Evolutionary conservation across 1,140 invertebrate genomes (phyloP), one percentile per base, ranked within the genome.

Genomic region (Akabosia matsudoensis): DNA sequence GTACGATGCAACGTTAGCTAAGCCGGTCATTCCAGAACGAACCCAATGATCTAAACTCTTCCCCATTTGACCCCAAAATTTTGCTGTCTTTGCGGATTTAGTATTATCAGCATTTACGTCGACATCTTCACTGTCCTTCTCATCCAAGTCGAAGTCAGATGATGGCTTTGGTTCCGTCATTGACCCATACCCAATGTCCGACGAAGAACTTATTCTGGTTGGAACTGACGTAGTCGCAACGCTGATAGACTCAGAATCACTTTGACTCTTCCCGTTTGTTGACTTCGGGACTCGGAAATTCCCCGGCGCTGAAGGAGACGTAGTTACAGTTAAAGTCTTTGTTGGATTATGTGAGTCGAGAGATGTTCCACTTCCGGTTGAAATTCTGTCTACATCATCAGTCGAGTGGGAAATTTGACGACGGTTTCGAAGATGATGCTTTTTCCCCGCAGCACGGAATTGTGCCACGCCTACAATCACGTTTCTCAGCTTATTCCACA

Each of bases 401-500:
- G 77, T 33, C 22, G 61, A 67, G 82, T 85, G 22, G 83, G 83
- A 82, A 16, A 83, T 83, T 74, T 87, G 85, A 82, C 86, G 86
- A 78, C 85, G 84, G 71, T 86, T 85, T 26, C 87, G 86, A 79
- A 86, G 85, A 61, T 86, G 86, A 78, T 86, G 89, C 1, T 91
- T 92, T 30, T 74, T 70, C 31, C 74, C 79, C 30, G 92, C 92
- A 78, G 89, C 88, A 33, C 91, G 89, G 83, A 94, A 94, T 78
- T 95, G 87, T n/a, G 95, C 93, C 0, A 95, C 93, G 1, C 93
- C 96, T 73, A 94, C 86, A 22, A 98, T 92, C 0, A 96, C 94
- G 84, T 97, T 96, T 78, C 95, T 87, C 24, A 98, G 86, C 85
- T 97, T 97, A 83, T 93, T 96, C 97, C 97, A 98, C 82, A 96